Percentiles rank a stretch among this genome's conserved stretches.
Evolutionary conservation across 2,797 vertebrate genomes (phyloP).

Genomic region (Clamator glandarius): DNA sequence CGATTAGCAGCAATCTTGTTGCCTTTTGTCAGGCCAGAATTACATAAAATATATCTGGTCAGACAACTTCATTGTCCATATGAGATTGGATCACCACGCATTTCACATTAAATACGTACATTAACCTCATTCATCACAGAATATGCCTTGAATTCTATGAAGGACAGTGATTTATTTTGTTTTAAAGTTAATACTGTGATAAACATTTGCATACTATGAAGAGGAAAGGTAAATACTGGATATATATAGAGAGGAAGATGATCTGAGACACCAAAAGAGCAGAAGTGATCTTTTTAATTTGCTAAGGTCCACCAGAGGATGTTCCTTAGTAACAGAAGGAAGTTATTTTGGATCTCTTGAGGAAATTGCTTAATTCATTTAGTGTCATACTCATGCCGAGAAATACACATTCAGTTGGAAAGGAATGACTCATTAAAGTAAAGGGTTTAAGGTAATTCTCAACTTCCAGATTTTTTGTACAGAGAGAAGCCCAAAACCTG

Average conservation of each 20-base stretch:
- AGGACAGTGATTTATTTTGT: neutral
- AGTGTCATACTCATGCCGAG: slow-evolving; percentile 1
- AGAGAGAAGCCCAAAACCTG: neutral
- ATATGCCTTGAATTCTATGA: neutral
- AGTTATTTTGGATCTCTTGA: slow-evolving; percentile 14
- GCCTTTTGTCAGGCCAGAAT: neutral
- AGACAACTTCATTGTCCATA: neutral
- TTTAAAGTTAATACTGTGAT: neutral
- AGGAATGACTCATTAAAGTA: slow-evolving; percentile 6
- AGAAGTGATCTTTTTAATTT: slow-evolving; percentile 33
- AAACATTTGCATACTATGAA: neutral
- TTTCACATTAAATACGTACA: neutral
- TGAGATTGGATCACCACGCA: neutral
- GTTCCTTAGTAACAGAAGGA: neutral
- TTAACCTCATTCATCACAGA: neutral
- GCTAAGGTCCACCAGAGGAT: slow-evolving; percentile 12
- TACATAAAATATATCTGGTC: neutral
- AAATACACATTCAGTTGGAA: slow-evolving; percentile 2
- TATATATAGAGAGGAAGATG: neutral
- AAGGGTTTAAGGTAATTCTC: neutral
- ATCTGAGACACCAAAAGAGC: neutral
- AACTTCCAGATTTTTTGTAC: neutral
- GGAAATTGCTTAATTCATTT: slow-evolving; percentile 36
- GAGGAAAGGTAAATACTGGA: neutral
- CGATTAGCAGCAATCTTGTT: neutral